Conservation (phyloP, 2,113 vertebrate species). For the Lathamus discolor region DNA sequence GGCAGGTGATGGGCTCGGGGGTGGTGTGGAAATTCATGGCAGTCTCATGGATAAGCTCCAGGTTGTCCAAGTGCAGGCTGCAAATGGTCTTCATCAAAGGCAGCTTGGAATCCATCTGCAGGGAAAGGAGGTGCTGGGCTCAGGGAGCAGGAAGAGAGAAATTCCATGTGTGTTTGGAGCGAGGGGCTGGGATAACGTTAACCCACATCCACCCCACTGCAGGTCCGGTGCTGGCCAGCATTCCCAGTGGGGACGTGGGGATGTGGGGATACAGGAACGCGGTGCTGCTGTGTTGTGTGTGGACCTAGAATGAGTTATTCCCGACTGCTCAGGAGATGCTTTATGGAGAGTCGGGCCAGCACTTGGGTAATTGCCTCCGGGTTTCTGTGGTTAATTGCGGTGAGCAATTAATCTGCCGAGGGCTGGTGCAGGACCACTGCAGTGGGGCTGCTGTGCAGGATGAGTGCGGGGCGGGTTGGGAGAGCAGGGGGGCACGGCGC, state of each 20-base stretch:
- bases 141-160: rapidly evolving
- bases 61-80: slow-evolving; percentile 88
- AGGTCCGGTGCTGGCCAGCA: rapidly evolving
- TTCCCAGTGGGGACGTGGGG: neutral
- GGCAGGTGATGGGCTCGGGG: neutral
- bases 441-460: neutral
- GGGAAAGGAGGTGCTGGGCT: neutral
- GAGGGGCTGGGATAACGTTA: neutral
- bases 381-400: slow-evolving; percentile 21
- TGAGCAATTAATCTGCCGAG: neutral
- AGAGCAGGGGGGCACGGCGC: neutral
- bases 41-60: slow-evolving; percentile 88
- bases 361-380: neutral
- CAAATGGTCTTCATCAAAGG: slow-evolving; percentile 88
- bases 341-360: neutral
- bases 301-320: neutral
- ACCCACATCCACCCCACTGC: neutral
- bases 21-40: slow-evolving; percentile 79
- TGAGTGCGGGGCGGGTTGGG: neutral
- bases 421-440: neutral
- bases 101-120: slow-evolving; percentile 86
- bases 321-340: neutral
- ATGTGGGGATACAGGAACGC: rapidly evolving
- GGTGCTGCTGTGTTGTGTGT: rapidly evolving
- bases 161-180: neutral